phyloP scores from a whole-genome alignment of 2,113 vertebrate genomes.

The Sciurus niger region DNA sequence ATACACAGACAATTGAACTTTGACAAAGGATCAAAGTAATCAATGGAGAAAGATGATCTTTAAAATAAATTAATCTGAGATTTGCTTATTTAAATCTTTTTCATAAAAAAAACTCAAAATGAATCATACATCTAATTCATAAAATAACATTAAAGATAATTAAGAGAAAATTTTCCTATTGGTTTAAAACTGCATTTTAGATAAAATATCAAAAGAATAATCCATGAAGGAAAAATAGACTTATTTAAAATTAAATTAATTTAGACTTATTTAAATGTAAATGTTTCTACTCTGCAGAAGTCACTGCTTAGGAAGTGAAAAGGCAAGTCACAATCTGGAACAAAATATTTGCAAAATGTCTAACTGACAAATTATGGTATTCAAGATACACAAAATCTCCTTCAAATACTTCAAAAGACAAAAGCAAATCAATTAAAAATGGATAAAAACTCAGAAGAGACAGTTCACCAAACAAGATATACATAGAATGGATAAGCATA shows the following conservation, averaged over 20 bases:
- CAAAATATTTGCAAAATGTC: too few species aligned
- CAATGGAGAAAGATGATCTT: neutral
- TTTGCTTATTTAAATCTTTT: too few species aligned
- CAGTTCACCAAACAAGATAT: neutral
- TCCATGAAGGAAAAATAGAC: neutral
- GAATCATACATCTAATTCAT: too few species aligned
- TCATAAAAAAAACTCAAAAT: too few species aligned
- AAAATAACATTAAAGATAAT: neutral
- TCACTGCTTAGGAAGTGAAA: neutral
- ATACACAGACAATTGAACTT: neutral
- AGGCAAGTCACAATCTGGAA: too few species aligned
- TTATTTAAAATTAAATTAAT: neutral
- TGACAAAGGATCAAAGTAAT: neutral
- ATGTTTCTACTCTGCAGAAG: too few species aligned
- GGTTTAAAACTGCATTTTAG: neutral
- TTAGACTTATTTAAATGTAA: too few species aligned
- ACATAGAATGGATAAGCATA: neutral
- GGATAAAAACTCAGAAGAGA: neutral
- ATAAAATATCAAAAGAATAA: neutral
- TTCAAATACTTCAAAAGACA: neutral
- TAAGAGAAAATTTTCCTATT: neutral
- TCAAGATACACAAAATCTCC: neutral
- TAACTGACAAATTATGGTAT: neutral
- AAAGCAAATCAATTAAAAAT: neutral
- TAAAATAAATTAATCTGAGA: neutral